Evolutionary conservation across 2,113 vertebrate species (phyloP), one percentile per base, ranked within the genome.

Genomic region (Seriola rivoliana): DNA sequence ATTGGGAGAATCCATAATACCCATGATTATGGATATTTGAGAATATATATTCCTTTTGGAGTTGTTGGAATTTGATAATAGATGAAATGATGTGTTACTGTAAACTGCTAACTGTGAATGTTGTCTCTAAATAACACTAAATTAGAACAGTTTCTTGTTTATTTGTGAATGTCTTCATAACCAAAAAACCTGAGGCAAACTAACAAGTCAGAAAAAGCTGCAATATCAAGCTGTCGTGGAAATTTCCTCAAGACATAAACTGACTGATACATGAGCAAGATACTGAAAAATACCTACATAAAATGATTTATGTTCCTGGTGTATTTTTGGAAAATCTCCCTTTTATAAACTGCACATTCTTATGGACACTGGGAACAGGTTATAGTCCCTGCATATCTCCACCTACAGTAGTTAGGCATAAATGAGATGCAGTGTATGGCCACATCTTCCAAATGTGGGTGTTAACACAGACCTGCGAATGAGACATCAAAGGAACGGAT

Each of bases 401-500:
- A 80, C 21, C 58, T 64, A 46, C 29, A 25, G 44, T 25, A 66
- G 13, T 32, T 65, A 25, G 70, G 54, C 57, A 72, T 66, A 86
- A 55, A 83, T 81, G 16, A 78, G 67, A 84, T 48, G 36, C 71
- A 36, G 32, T 81, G 34, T 44, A 70, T 40, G 54, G 16, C 29
- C 55, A 57, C 63, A 77, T 78, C 55, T 70, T 58, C 71, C 13
- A 70, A 72, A 71, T 78, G 79, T 71, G 79, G 83, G 75, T 65
- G 77, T 85, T 82, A 75, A 78, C 54, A 71, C 54, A 55, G 79
- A 80, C 17, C 66, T 68, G 58, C 7, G 42, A 84, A 71, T 64
- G 67, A 67, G 21, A 85, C 80, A 78, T 88, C 82, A 91, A 89
- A 90, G 72, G 78, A 48, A 77, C 19, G 36, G 46, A 77, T 87